phyloP scores from a whole-genome alignment of 2,113 vertebrate genomes.

The Cyphomyrus plagiostoma region DNA sequence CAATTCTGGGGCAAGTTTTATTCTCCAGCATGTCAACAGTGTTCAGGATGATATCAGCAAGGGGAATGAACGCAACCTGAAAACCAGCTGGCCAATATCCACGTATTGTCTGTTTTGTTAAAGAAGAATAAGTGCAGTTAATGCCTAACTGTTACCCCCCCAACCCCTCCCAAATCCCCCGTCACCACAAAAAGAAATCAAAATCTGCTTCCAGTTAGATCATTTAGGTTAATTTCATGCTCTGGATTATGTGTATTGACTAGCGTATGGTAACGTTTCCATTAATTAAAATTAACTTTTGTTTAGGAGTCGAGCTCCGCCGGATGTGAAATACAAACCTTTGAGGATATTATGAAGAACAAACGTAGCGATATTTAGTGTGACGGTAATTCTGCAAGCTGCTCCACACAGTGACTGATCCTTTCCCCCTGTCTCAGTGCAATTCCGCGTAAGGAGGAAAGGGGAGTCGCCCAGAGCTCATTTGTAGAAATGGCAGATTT shows the following conservation, averaged over 20 bases:
- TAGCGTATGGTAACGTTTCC: conserved; percentile 64
- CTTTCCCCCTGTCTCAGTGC: conserved; percentile 24
- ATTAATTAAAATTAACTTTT: conserved; percentile 70
- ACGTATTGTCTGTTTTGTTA: conserved; percentile 6
- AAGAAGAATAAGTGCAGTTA: not conserved
- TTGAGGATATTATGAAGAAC: conserved; percentile 64
- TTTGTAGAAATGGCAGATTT: not conserved
- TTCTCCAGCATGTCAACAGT: not conserved
- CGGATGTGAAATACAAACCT: conserved; percentile 64
- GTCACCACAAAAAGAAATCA: conserved; percentile 43
- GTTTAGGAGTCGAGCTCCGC: conserved; percentile 61
- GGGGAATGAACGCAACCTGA: not conserved
- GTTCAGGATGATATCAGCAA: not conserved
- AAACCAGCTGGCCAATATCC: not conserved
- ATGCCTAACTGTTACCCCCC: conserved; percentile 15
- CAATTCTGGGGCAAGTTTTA: not conserved
- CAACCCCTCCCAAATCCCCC: not conserved
- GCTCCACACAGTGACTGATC: conserved; percentile 41
- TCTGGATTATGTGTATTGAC: conserved; percentile 61
- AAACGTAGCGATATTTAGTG: conserved; percentile 61
- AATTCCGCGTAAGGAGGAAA: not conserved
- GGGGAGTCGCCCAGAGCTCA: not conserved
- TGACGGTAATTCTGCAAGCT: conserved; percentile 53
- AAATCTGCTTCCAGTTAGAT: conserved; percentile 72
- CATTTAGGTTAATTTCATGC: conserved; percentile 66